Evolutionary conservation across 2,888 invertebrate species (phyloP), one percentile per base, ranked within the genome.

Genomic region (Leptinotarsa haldemani): DNA sequence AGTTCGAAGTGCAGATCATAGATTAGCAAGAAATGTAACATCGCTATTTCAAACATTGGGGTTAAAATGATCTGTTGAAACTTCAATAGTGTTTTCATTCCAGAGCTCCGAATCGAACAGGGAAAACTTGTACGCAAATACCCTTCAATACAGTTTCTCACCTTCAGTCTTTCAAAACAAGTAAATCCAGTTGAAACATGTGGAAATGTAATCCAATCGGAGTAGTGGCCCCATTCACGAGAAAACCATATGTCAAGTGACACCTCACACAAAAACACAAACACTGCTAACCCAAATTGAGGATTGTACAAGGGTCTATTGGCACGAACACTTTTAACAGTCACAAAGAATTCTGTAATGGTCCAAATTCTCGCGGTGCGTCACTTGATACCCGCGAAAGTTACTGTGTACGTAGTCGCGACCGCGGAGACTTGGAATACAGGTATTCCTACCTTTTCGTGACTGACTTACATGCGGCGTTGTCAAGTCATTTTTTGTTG

Each of bases 401-500:
- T 80, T 78, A 74, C 75, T 74, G 74, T 80, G 78, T 73, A 79
- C 79, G 77, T 75, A 74, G 69, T 66, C 71, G 76, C 74, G 75
- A 71, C 69, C 52, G 52, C 67, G n/a, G 30, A 46, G 25, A 74
- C 74, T 71, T 74, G 74, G 74, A 74, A 76, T 72, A 76, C 81
- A 81, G 80, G 80, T 80, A 81, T 79, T 76, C 72, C 79, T 82
- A 82, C 81, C 81, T 77, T 78, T 74, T 74, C 75, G 74, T 73
- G 69, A 74, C 64, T 74, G 50, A 66, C 70, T 56, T 63, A 52
- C 53, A 40, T 9, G 67, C 78, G 56, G 61, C 30, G 77, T 78
- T 78, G 78, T 73, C 77, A 61, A 66, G 68, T 68, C 40, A 40
- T 3, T 40, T 30, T 40, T 40, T 12, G 40, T 7, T 40, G 9